Percentiles rank a stretch among this genome's conserved stretches.
Conservation (phyloP, 2,888 invertebrate genomes). For the Pammene fasciana region DNA sequence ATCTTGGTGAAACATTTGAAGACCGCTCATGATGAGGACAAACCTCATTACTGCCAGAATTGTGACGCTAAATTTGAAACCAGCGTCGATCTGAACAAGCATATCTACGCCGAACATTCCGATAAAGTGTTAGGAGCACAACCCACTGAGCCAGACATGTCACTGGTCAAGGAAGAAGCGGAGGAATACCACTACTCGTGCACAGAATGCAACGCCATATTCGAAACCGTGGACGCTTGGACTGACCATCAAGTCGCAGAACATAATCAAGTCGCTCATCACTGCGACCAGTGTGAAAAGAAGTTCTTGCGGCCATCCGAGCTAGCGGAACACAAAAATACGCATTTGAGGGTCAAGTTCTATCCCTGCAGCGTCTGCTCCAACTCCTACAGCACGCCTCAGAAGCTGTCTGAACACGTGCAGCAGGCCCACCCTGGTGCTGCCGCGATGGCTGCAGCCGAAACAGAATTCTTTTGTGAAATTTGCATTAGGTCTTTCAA, state of each 20-base stretch:
- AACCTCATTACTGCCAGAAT: conserved; percentile 83
- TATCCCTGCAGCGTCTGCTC: conserved; percentile 84
- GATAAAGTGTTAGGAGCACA: conserved; percentile 68
- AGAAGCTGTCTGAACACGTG: conserved; percentile 83
- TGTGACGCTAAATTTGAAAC: conserved; percentile 82
- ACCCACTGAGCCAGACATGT: conserved; percentile 68
- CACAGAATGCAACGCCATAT: conserved; percentile 84
- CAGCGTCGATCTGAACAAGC: conserved; percentile 83
- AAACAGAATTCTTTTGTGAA: conserved; percentile 80
- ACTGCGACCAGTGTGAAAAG: conserved; percentile 85
- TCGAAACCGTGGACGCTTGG: conserved; percentile 82
- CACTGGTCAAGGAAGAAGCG: conserved; percentile 76
- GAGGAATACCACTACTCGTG: conserved; percentile 84
- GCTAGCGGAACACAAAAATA: conserved; percentile 85
- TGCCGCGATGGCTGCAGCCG: conserved; percentile 55
- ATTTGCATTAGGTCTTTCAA: conserved; percentile 85
- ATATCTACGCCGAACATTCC: conserved; percentile 84
- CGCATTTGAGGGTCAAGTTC: conserved; percentile 86
- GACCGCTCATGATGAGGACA: conserved; percentile 75
- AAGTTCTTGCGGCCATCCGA: conserved; percentile 84
- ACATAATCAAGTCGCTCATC: conserved; percentile 80
- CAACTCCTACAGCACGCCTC: conserved; percentile 85
- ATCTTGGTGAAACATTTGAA: conserved; percentile 84
- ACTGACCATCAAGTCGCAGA: conserved; percentile 82
- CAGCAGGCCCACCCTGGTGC: conserved; percentile 77